These are phyloP conservation scores for Apis laboriosa DNA, from an alignment of 1,140 invertebrate genomes.

Conservation along the genomic window DNA sequence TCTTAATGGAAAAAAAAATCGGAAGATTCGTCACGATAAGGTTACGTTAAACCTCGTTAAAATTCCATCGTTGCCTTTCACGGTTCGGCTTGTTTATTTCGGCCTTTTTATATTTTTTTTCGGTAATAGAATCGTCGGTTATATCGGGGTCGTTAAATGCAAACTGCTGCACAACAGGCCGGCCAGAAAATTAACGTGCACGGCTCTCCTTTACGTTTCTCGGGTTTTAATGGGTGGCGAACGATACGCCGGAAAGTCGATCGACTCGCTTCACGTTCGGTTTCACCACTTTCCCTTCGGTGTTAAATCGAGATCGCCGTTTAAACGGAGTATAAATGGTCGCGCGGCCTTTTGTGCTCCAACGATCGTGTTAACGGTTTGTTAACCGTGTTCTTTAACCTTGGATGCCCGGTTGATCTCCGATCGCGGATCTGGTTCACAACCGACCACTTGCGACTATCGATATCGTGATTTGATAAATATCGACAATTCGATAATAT, in stretches of 20 bases:
- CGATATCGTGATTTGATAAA: not conserved
- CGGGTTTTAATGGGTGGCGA: conserved; percentile 33
- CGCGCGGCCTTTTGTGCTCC: not conserved
- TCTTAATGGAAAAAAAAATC: conserved; percentile 1
- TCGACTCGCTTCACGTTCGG: conserved; percentile 51
- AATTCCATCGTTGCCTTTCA: conserved; percentile 19
- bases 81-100: not conserved
- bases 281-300: conserved; percentile 62
- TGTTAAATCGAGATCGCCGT: conserved; percentile 48
- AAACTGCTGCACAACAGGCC: not conserved
- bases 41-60: conserved; percentile 22
- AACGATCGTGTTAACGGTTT: not conserved
- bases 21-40: not conserved
- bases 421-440: not conserved
- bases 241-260: conserved; percentile 44
- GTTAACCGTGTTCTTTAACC: not conserved
- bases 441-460: not conserved
- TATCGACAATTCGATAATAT: too few species aligned
- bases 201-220: conserved; percentile 35
- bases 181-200: conserved; percentile 18
- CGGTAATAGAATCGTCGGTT: conserved; percentile 3
- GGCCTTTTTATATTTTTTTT: not conserved
- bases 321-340: conserved; percentile 42
- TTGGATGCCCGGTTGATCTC: not conserved
- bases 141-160: not conserved